Percentiles rank a stretch among this genome's conserved stretches.
Evolutionary conservation across 2,113 vertebrate species (phyloP).

Genomic region (Corvus hawaiiensis): DNA sequence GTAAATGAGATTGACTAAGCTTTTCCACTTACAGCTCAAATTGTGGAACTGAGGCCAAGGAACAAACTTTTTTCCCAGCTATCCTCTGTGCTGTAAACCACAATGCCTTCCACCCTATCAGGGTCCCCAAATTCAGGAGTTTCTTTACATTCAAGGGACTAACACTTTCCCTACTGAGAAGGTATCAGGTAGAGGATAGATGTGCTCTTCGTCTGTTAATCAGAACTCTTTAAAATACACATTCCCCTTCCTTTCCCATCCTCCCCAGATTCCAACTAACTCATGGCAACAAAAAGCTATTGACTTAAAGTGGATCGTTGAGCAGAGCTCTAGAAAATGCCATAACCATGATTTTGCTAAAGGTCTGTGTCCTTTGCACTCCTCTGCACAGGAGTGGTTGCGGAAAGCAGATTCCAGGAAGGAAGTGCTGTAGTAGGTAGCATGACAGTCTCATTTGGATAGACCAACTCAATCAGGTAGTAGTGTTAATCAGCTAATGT

Average conservation of each 20-base stretch:
- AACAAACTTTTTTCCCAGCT: neutral
- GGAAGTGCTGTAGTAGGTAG: neutral
- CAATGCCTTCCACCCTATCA: neutral
- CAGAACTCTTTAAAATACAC: neutral
- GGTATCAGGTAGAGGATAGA: neutral
- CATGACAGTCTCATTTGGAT: neutral
- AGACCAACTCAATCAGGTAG: neutral
- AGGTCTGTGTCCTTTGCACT: neutral
- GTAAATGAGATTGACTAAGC: neutral
- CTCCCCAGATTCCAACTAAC: neutral
- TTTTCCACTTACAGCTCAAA: neutral
- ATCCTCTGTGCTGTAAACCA: neutral
- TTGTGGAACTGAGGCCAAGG: neutral
- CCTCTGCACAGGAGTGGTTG: neutral
- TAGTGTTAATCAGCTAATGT: neutral
- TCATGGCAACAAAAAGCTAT: neutral
- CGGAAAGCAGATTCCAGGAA: neutral
- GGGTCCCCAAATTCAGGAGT: neutral
- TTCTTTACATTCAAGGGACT: neutral
- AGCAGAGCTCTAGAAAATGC: neutral
- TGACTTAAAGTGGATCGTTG: neutral
- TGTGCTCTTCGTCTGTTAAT: neutral
- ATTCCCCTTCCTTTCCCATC: neutral
- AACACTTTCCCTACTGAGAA: neutral
- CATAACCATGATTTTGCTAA: neutral